Conservation (phyloP, 2,113 vertebrate species). For the Charina bottae region DNA sequence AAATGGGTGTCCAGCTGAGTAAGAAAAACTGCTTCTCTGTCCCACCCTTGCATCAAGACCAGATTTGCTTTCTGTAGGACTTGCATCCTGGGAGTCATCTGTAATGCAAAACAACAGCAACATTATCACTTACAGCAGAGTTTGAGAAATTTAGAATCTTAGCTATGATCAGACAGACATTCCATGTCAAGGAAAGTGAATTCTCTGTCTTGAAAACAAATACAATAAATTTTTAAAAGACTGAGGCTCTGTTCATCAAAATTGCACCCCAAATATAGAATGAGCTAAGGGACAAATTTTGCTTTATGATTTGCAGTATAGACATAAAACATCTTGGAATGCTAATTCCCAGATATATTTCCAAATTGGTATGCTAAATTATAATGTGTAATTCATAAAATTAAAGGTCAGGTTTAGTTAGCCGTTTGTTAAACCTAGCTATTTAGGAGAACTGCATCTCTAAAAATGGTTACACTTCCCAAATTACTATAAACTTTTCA, state of each 20-base stretch:
- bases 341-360: background rate
- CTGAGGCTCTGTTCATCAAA: background rate
- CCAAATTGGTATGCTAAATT: background rate
- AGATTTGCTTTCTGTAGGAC: slow-evolving; percentile 36
- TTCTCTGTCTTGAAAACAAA: background rate
- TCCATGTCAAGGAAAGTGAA: background rate
- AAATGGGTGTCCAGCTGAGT: slow-evolving; percentile 85
- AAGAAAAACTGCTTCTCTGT: slow-evolving; percentile 62
- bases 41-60: slow-evolving; percentile 15
- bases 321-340: background rate
- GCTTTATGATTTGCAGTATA: background rate
- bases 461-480: background rate
- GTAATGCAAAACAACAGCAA: slow-evolving; percentile 47
- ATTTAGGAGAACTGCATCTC: background rate
- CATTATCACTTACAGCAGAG: background rate
- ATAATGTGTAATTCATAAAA: background rate
- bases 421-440: background rate
- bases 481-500: background rate
- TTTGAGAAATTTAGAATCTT: background rate
- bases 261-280: background rate
- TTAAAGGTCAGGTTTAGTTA: background rate
- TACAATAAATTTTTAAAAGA: background rate
- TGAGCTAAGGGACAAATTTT: background rate
- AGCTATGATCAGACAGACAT: background rate
- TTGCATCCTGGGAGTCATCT: slow-evolving; percentile 57